Percentiles rank a stretch among this genome's conserved stretches.
Evolutionary conservation across 1,140 invertebrate species (phyloP).

Genomic region (Lanistes nyassanus): DNA sequence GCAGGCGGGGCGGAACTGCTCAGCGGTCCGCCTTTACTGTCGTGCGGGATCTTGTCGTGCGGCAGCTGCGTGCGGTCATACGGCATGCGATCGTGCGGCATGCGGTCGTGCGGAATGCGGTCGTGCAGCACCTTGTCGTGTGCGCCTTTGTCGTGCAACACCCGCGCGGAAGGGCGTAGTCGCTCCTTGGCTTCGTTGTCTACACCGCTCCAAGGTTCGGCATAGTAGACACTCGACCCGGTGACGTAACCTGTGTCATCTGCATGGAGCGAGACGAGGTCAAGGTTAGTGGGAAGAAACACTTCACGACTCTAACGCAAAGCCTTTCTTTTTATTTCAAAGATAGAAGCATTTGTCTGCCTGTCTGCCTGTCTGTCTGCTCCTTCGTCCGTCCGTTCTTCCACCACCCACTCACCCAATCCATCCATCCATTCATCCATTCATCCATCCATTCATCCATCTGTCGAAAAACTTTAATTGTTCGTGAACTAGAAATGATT

Average conservation of each 20-base stretch:
- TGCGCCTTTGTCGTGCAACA: neutral
- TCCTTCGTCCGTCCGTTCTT: too few relatives aligned
- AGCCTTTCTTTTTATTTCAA: too few relatives aligned
- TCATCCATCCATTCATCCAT: too few relatives aligned
- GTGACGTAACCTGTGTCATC: constrained; percentile 10
- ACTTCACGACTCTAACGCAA: too few relatives aligned
- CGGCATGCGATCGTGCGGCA: neutral
- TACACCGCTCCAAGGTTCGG: constrained; percentile 6
- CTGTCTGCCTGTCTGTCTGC: too few relatives aligned
- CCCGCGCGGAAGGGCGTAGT: neutral
- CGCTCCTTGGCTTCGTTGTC: neutral
- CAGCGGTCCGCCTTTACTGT: neutral
- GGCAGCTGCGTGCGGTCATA: neutral
- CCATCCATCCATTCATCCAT: too few relatives aligned
- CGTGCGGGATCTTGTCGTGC: neutral
- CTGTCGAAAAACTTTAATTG: too few relatives aligned
- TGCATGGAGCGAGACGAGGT: neutral
- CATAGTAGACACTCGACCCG: constrained; percentile 11
- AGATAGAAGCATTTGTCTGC: too few relatives aligned
- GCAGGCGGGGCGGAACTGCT: constrained; percentile 1
- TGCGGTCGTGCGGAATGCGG: neutral
- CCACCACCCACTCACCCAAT: too few relatives aligned
- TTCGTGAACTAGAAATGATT: too few relatives aligned
- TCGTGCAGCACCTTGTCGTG: neutral
- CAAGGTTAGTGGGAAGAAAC: neutral